phyloP scores from a whole-genome alignment of 2,113 vertebrate genomes.

The Neotoma lepida region DNA sequence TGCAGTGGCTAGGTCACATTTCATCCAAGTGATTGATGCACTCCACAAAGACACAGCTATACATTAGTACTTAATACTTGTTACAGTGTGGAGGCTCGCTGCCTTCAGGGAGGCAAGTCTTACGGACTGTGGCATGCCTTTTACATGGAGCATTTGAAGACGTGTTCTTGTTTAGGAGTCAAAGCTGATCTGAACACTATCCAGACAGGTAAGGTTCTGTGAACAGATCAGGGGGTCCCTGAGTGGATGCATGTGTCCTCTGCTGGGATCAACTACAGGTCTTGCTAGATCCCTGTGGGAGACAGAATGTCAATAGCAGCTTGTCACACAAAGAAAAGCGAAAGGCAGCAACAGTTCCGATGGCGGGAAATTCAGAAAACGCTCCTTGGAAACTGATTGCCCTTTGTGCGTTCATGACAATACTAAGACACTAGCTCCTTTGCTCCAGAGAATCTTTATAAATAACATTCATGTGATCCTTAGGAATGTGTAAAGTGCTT shows the following conservation, averaged over 20 bases:
- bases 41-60: not conserved
- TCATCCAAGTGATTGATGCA: not conserved
- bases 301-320: slow-evolving; percentile 36
- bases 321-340: slow-evolving; percentile 1
- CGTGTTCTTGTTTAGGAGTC: slow-evolving; percentile 10
- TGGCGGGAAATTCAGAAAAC: not conserved
- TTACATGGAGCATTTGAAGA: not conserved
- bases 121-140: not conserved
- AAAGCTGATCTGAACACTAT: not conserved
- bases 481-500: slow-evolving; percentile 2
- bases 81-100: not conserved
- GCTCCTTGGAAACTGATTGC: slow-evolving; percentile 15
- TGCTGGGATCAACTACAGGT: slow-evolving; percentile 16
- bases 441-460: not conserved
- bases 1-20: not conserved
- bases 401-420: not conserved
- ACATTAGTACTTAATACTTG: not conserved
- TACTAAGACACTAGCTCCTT: not conserved
- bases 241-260: not conserved
- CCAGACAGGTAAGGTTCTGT: not conserved
- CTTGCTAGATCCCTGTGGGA: slow-evolving; percentile 23
- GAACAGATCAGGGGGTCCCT: not conserved
- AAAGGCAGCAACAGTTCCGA: not conserved
- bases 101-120: not conserved
- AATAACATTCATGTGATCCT: not conserved